Evolutionary conservation across 92 coral and sea anemone genomes (phyloP), one percentile per base, ranked within the genome.

Genomic region (Palythoa caribaeorum): DNA sequence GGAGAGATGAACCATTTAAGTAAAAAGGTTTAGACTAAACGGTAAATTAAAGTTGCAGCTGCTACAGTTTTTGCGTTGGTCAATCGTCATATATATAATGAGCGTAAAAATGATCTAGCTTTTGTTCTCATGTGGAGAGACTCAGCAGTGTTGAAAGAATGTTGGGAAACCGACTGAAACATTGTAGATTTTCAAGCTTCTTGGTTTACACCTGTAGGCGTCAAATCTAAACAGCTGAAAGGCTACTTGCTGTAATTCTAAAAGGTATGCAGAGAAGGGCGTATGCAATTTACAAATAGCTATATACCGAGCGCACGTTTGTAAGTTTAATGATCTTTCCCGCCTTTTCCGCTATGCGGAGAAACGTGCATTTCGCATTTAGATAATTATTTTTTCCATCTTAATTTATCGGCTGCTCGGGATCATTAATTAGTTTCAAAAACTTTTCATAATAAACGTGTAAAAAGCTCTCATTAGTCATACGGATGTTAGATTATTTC

Each of bases 321-420:
- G 17, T 13, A 21, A 17, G 38, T n/a, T 65, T 19, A 21, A 65
- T 65, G 28, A 65, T 3, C 13, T 17, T 65, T 21, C 71, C 71
- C 35, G 35, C 71, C 71, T 17, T 65, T 65, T 65, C 71, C 71
- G 71, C 71, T 65, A 19, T n/a, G 36, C 36, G 71, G 71, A 20
- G 35, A 7, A 17, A 65, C 36, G 71, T 65, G 71, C 35, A 21
- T 65, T 65, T 65, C 35, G 6, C 71, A 17, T 17, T 65, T 21
- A 8, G 71, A 3, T 44, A 8, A 44, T 44, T 3, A 44, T 44
- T 44, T n/a, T 3, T 65, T 65, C 71, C 28, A 65, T 21, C 50
- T 28, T 28, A 44, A 8, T 44, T 8, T 44, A 44, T 44, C 50
- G 50, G 50, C 50, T 44, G 3, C 5, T 4, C 65, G 1, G 10